Conservation (phyloP, 2,113 vertebrate genomes). For the rabbit (Oryctolagus cuniculus) region DNA sequence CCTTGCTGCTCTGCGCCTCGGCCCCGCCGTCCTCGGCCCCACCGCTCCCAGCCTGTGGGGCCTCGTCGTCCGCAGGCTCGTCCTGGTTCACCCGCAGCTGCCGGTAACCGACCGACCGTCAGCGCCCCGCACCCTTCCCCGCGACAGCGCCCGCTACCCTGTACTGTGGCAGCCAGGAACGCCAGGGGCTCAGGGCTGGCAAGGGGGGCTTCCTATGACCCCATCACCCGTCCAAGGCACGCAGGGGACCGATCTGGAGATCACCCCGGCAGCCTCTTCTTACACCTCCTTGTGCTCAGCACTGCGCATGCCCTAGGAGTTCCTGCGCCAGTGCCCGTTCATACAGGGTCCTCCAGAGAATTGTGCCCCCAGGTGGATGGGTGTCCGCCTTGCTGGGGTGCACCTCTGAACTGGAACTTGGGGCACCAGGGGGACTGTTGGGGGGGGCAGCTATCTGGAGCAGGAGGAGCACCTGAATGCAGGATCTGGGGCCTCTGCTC, state of each 20-base stretch:
- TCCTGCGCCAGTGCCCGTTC: background rate
- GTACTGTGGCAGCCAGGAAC: fast-evolving
- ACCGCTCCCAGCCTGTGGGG: conserved; percentile 88
- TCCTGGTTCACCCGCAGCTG: conserved; percentile 99
- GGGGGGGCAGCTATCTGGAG: too few relatives aligned
- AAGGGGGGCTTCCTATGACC: background rate
- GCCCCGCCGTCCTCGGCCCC: conserved; percentile 87
- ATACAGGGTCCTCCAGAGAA: too few relatives aligned
- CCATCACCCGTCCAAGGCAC: too few relatives aligned
- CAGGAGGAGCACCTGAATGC: background rate
- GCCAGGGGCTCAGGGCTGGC: fast-evolving
- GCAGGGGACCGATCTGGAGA: background rate
- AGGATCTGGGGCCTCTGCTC: too few relatives aligned
- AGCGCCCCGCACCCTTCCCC: fast-evolving
- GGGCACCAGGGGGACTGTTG: background rate
- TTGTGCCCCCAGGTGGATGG: background rate
- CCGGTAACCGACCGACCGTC: background rate
- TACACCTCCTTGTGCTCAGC: background rate
- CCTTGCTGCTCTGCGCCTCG: conserved; percentile 93
- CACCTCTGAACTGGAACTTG: too few relatives aligned
- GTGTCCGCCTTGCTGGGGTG: background rate
- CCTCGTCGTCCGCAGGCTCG: conserved; percentile 93
- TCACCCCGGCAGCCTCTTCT: too few relatives aligned
- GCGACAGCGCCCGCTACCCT: background rate
- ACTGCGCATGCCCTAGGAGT: background rate